phyloP scores from a whole-genome alignment of 2,888 invertebrate genomes.

The Plagiodera versicolora region DNA sequence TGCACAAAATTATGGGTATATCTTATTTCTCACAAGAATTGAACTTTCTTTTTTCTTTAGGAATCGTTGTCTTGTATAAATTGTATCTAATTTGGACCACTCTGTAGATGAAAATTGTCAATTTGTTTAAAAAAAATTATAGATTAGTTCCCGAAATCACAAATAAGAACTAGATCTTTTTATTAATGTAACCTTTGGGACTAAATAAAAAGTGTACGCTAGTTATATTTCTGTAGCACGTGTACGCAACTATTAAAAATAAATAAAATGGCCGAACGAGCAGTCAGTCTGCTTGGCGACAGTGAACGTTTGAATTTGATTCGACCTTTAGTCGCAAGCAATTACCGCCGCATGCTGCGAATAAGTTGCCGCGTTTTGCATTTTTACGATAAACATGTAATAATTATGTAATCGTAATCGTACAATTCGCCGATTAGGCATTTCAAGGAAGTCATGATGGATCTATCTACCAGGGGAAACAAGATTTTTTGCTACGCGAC shows the following conservation, averaged over 20 bases:
- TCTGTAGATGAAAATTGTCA: too few relatives aligned
- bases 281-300: constrained; percentile 34
- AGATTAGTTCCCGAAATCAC: too few relatives aligned
- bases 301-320: background rate
- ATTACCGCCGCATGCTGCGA: background rate
- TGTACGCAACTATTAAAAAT: background rate
- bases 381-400: constrained; percentile 22
- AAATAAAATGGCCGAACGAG: background rate
- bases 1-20: too few relatives aligned
- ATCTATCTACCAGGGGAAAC: background rate
- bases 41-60: too few relatives aligned
- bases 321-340: constrained; percentile 27
- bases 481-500: background rate
- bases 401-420: background rate
- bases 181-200: too few relatives aligned
- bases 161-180: too few relatives aligned
- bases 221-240: background rate
- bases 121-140: too few relatives aligned
- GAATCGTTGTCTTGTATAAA: too few relatives aligned
- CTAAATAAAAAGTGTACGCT: too few relatives aligned
- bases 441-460: too few relatives aligned
- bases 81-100: too few relatives aligned
- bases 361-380: constrained; percentile 13
- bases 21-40: too few relatives aligned
- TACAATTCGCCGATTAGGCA: background rate